phyloP scores from a whole-genome alignment of 2,797 vertebrate species.

The Ctenochaetus hawaiiensis region DNA sequence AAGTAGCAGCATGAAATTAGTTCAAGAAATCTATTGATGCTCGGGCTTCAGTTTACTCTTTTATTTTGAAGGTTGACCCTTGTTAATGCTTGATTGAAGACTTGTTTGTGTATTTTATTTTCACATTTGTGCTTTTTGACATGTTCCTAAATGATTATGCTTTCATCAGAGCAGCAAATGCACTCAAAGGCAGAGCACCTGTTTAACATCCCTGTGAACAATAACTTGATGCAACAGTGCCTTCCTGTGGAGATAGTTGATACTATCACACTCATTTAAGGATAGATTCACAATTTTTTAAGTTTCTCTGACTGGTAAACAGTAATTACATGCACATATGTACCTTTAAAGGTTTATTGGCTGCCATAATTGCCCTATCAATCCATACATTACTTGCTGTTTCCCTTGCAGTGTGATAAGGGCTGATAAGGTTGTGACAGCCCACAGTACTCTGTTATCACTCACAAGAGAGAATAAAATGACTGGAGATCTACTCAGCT shows the following conservation, averaged over 20 bases:
- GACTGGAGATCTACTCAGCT: not conserved
- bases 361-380: not conserved
- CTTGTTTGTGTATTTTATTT: not conserved
- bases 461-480: not conserved
- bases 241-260: conserved; percentile 34
- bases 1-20: conserved; percentile 2
- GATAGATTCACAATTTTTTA: not conserved
- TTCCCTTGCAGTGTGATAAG: not conserved
- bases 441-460: not conserved
- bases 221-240: conserved; percentile 23
- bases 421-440: not conserved
- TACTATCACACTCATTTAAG: not conserved
- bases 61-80: not conserved
- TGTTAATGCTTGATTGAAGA: not conserved
- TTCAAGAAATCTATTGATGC: not conserved
- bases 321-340: not conserved
- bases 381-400: not conserved
- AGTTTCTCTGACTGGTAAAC: not conserved
- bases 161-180: not conserved
- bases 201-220: not conserved
- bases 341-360: not conserved
- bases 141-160: not conserved
- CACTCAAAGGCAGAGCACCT: not conserved
- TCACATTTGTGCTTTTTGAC: not conserved
- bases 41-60: not conserved